These are phyloP conservation scores for Aleadryas rufinucha DNA, from an alignment of 2,113 vertebrate species.

Conservation along the genomic window DNA sequence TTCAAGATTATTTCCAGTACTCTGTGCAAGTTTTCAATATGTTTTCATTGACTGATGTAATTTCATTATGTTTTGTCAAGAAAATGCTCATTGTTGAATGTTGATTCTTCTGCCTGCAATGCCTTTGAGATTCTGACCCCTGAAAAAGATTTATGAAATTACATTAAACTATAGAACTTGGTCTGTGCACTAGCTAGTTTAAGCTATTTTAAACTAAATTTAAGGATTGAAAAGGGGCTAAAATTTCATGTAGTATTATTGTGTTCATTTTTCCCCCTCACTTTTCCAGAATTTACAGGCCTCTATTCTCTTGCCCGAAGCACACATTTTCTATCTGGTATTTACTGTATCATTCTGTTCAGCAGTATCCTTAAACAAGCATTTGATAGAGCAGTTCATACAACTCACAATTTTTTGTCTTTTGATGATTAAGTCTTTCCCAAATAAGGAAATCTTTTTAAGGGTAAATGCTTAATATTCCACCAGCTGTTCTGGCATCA, in stretches of 20 bases:
- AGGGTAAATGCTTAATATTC: neutral
- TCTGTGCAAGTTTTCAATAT: neutral
- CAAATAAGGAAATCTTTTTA: neutral
- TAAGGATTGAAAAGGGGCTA: neutral
- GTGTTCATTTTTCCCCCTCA: neutral
- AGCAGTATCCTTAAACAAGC: neutral
- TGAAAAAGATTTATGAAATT: neutral
- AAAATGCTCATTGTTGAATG: neutral
- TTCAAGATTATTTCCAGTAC: neutral
- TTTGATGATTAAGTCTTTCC: neutral
- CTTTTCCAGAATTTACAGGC: neutral
- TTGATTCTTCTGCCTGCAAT: neutral
- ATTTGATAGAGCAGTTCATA: neutral
- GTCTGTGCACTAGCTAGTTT: neutral
- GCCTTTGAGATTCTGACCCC: neutral
- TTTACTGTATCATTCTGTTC: neutral
- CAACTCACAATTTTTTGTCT: neutral
- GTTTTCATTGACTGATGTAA: neutral
- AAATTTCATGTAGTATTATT: neutral
- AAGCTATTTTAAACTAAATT: neutral
- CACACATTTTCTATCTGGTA: neutral
- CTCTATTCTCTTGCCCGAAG: neutral
- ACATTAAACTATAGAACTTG: neutral
- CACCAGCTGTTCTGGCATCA: neutral
- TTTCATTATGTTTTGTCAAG: neutral